Percentiles rank a stretch among this genome's conserved stretches.
Evolutionary conservation across 1,140 invertebrate genomes (phyloP).

Genomic region (Vanessa tameamea): DNA sequence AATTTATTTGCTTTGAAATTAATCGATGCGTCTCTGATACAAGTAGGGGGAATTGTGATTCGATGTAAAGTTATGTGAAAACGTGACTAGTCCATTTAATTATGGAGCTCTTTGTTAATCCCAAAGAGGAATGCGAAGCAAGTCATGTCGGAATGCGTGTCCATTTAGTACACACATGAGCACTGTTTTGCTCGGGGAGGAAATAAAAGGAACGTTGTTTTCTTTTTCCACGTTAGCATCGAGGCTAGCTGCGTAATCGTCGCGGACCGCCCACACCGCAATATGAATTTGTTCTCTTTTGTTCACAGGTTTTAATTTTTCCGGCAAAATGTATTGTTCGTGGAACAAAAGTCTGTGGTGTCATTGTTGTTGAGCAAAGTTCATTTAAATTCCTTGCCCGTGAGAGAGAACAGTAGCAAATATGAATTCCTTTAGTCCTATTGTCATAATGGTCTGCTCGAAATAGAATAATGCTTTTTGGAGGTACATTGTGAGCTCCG

Average conservation of each 20-base stretch:
- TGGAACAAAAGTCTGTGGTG: constrained; percentile 73
- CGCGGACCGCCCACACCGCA: constrained; percentile 55
- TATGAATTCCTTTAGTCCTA: constrained; percentile 75
- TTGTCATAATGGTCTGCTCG: constrained; percentile 68
- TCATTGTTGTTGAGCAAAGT: constrained; percentile 78
- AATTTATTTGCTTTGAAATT: too few relatives aligned
- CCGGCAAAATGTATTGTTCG: constrained; percentile 77
- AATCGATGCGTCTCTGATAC: not conserved
- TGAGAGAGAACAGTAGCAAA: constrained; percentile 76
- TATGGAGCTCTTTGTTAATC: constrained; percentile 10
- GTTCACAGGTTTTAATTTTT: constrained; percentile 74
- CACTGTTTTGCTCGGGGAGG: constrained; percentile 4
- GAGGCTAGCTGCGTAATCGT: constrained; percentile 49
- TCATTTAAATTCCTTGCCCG: constrained; percentile 76
- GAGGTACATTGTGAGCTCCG: constrained; percentile 19
- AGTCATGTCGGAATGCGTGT: constrained; percentile 11
- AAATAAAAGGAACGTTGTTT: constrained; percentile 29
- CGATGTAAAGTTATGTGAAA: not conserved
- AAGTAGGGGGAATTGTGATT: not conserved
- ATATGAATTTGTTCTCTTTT: constrained; percentile 78
- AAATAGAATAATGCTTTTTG: constrained; percentile 62
- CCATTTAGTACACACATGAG: constrained; percentile 4
- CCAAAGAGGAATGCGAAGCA: not conserved
- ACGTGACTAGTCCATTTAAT: not conserved
- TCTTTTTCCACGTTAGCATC: constrained; percentile 27